Evolutionary conservation across 2,113 vertebrate genomes (phyloP).

Genomic region (Gobio gobio): DNA sequence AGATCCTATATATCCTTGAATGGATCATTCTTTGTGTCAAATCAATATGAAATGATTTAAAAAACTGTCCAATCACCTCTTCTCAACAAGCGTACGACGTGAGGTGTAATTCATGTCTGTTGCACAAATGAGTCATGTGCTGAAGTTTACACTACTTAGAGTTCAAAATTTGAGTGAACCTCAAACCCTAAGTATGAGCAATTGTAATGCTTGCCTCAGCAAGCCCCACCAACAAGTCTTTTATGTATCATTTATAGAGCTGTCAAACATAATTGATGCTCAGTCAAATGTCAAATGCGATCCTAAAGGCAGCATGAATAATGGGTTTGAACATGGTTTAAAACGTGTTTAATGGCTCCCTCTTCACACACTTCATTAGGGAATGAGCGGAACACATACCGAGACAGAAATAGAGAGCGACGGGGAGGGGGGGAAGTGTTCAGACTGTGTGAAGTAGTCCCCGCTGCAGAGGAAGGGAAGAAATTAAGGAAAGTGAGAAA

Average conservation of each 20-base stretch:
- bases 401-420: conserved; percentile 27
- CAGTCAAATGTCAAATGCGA: conserved; percentile 46
- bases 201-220: neutral
- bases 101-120: too few species aligned
- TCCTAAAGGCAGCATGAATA: conserved; percentile 38
- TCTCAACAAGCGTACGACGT: neutral
- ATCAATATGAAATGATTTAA: too few species aligned
- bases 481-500: conserved; percentile 34
- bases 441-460: conserved; percentile 26
- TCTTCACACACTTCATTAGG: conserved; percentile 41
- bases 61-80: neutral
- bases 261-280: conserved; percentile 51
- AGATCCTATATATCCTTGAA: too few species aligned
- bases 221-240: neutral
- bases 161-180: neutral
- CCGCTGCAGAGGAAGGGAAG: neutral
- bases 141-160: neutral
- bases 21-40: too few species aligned
- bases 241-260: conserved; percentile 38
- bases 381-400: conserved; percentile 21
- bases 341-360: conserved; percentile 30
- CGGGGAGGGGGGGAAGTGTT: neutral
- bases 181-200: neutral
- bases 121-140: too few species aligned
- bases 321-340: conserved; percentile 48